Percentiles rank a stretch among this genome's conserved stretches.
These are phyloP conservation scores for Odocoileus virginianus DNA, from an alignment of 2,113 vertebrate genomes.

Conservation along the genomic window DNA sequence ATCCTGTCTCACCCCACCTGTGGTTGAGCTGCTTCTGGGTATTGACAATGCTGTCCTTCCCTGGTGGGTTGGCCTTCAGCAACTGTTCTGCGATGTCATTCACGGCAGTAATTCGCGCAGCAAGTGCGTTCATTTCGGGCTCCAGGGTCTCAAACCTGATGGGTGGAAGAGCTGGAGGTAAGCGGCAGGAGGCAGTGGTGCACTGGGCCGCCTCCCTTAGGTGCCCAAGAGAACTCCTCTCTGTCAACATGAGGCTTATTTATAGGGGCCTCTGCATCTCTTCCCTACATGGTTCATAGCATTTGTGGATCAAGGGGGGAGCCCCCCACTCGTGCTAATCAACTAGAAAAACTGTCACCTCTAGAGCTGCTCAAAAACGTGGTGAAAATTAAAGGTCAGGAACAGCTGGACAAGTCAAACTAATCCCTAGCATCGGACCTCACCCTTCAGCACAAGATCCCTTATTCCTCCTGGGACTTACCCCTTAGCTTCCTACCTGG, in stretches of 20 bases:
- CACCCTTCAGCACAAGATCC: background rate
- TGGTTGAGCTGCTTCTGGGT: conserved; percentile 88
- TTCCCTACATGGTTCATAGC: background rate
- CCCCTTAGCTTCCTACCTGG: background rate
- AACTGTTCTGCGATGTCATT: conserved; percentile 88
- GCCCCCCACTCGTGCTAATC: background rate
- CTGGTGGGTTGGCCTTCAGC: conserved; percentile 83
- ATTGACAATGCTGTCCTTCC: conserved; percentile 87
- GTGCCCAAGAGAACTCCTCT: accelerated
- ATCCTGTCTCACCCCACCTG: conserved; percentile 66
- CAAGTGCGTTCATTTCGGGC: conserved; percentile 93
- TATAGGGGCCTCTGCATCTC: background rate
- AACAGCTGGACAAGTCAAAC: background rate
- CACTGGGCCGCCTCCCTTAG: background rate
- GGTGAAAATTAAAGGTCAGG: background rate
- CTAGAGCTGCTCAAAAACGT: background rate
- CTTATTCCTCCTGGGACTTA: background rate
- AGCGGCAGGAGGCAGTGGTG: accelerated
- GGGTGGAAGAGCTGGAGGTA: background rate
- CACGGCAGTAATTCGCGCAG: conserved; percentile 85
- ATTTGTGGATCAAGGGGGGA: background rate
- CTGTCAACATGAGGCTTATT: background rate
- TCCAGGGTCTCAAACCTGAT: conserved; percentile 95
- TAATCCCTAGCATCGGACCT: background rate
- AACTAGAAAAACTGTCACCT: background rate